Evolutionary conservation across 2,797 vertebrate species (phyloP), one percentile per base, ranked within the genome.

Genomic region (Poeciliopsis turneri): DNA sequence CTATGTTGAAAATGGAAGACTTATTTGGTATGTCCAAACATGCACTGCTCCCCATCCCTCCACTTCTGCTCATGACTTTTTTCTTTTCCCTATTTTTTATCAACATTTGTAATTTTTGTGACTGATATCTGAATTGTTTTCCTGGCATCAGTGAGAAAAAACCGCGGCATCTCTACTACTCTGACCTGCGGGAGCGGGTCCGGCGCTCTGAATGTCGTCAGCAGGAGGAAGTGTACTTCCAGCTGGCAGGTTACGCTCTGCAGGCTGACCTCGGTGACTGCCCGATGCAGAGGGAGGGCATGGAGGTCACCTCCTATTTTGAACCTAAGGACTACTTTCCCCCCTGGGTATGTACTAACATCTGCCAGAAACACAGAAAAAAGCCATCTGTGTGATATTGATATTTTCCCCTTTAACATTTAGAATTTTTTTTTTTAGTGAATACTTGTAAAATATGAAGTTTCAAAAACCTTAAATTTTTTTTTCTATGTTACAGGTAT

Each of bases 181-280:
- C 92, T 36, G 97, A 97, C 78, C 89, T 98, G 75, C 95, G 96
- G 75, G 97, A 97, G 83, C 95, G 95, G 61, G 96, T 98, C 15
- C 94, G 97, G 69, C 91, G 94, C 82, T 99, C 97, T 16, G 95
- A 96, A 77, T 97, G 97, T 78, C 90, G 93, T 79, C 96, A 97
- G 92, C 96, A 96, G 86, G 97, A 99, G 93, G 97, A 97, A 89
- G 95, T 96, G 84, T 98, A 98, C 91, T 99, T 99, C 92, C 95
- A 98, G 91, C 94, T 98, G 83, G 97, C 97, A 7, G 96, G 96
- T 55, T 97, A 96, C 20, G 96, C 96, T 71, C 86, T 98, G 71
- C 98, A 99, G 93, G 96, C 97, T 8, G 97, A 98, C 87, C 92
- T 97, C 78, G 96, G 96, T 8, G 95, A 97, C 92, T 95, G 96